phyloP scores from a whole-genome alignment of 2,797 vertebrate species.

The Fistularia tabacaria region DNA sequence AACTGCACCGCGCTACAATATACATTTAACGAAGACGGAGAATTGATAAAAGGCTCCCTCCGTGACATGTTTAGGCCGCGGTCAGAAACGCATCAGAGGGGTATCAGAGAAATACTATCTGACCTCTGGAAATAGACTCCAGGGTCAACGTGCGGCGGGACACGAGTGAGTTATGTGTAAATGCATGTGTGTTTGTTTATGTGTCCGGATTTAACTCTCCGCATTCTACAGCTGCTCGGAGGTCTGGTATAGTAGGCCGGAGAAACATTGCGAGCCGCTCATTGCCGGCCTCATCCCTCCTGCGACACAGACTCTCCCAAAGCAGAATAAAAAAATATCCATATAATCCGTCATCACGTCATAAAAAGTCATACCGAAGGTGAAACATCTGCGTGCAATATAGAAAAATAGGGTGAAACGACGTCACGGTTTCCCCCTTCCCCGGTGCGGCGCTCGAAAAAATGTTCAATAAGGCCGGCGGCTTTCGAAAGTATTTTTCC shows the following conservation, averaged over 20 bases:
- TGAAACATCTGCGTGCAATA: conserved; percentile 6
- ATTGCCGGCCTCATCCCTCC: conserved; percentile 4
- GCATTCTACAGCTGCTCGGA: conserved; percentile 62
- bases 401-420: too few relatives aligned
- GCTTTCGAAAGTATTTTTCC: too few relatives aligned
- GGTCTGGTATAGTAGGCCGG: conserved; percentile 38
- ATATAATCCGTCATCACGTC: conserved; percentile 12
- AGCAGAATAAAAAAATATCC: conserved; percentile 7
- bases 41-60: conserved; percentile 56
- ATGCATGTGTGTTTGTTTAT: conserved; percentile 24
- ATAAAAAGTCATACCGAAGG: conserved; percentile 8
- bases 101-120: conserved; percentile 61
- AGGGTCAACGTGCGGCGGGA: conserved; percentile 52
- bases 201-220: conserved; percentile 63
- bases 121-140: conserved; percentile 68
- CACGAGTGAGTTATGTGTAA: conserved; percentile 43
- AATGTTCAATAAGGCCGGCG: too few relatives aligned
- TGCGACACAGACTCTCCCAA: conserved; percentile 11
- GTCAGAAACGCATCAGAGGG: conserved; percentile 50
- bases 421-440: too few relatives aligned
- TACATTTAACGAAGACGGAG: conserved; percentile 43
- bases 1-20: conserved; percentile 43
- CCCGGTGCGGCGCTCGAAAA: too few relatives aligned
- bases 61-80: conserved; percentile 21
- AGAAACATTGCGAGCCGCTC: conserved; percentile 18